Base-by-base conservation (phyloP, 2,797 vertebrate genomes). In the Pteronotus mesoamericanus region DNA sequence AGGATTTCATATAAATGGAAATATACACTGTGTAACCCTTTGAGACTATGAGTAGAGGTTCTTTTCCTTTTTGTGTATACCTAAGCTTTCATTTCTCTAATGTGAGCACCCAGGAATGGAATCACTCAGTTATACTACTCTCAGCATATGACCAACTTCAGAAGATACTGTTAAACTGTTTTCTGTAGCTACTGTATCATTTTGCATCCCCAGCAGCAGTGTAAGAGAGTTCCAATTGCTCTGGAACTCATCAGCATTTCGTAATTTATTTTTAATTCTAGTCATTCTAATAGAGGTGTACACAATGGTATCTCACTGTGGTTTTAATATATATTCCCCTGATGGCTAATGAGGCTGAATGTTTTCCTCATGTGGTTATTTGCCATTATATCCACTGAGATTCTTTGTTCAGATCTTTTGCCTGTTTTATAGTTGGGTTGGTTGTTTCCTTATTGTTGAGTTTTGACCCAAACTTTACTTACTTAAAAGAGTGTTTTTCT, bases 261-360 rank as follows among this genome's bases (percentile, higher is more conserved):
- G 18, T 91, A 75, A 57, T 37, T 78, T 72, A 88, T 77, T 39
- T 59, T 59, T 59, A 29, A 39, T 91, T 64, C 11, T 57, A 48
- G 22, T 6, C 48, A 61, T 89, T 92, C 74, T 53, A 75, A 74
- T 72, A 37, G 10, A 24, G 69, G 3, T 72, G 26, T 34, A 72
- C 3, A 22, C 42, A 16, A 6, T 59, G 14, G 29, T 72, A 44
- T 94, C 51, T 90, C 19, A 21, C 57, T 59, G 18, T 94, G 29
- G 53, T 71, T 93, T 85, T 89, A 80, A 89, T 92, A 89, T 74
- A 6, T 16, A 53, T 84, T 96, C 91, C 39, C 42, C 29, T 72
- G 79, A 37, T 66, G 46, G 6, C 48, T 84, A 88, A 88, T 8
- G 9, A 91, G 39, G 46, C 11, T 37, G 10, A 85, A 72, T 6